Evolutionary conservation across 2,797 vertebrate genomes (phyloP), one percentile per base, ranked within the genome.

Genomic region (Austrolebias charrua): DNA sequence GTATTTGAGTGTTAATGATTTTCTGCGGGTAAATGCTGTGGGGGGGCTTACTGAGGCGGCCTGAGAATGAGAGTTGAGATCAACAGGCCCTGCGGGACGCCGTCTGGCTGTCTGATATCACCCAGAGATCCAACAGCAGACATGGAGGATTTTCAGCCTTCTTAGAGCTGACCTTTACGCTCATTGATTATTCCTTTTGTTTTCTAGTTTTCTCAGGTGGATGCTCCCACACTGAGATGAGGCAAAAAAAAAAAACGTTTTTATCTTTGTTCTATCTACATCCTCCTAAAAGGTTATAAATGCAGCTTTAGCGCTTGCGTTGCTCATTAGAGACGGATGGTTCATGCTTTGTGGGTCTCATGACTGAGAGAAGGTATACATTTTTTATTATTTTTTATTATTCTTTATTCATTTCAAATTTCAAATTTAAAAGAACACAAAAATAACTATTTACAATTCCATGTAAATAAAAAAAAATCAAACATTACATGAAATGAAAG

Each of bases 1-100:
- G 70, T 73, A 73, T 84, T 81, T 5, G 33, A 81, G 80, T 66
- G 76, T 69, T 89, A 89, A 89, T 83, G 87, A 91, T 89, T 87
- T 67, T 60, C 63, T 79, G 84, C 57, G 70, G 73, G 73, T 66
- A 72, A 77, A 82, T 50, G 69, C 64, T 24, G 24, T 24, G 6
- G 2, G 43, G 46, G 38, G 69, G 73, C 75, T 84, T 71, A 73
- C 77, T 0, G 46, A 71, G 66, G 75, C 62, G 59, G 68, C 29
- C 35, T 9, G 60, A 73, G 75, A 80, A 78, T 66, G 71, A 52
- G 51, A 7, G 18, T 33, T 58, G 69, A 85, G 66, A 82, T 88
- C 79, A 82, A 66, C 69, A 40, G 1, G 57, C 79, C 47, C 86
- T 81, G 85, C 78, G 63, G 83, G 88, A 70, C 5, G 63, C 61